These are phyloP conservation scores for Schizothorax lantsangensis DNA, from an alignment of 2,797 vertebrate species.

Conservation along the genomic window DNA sequence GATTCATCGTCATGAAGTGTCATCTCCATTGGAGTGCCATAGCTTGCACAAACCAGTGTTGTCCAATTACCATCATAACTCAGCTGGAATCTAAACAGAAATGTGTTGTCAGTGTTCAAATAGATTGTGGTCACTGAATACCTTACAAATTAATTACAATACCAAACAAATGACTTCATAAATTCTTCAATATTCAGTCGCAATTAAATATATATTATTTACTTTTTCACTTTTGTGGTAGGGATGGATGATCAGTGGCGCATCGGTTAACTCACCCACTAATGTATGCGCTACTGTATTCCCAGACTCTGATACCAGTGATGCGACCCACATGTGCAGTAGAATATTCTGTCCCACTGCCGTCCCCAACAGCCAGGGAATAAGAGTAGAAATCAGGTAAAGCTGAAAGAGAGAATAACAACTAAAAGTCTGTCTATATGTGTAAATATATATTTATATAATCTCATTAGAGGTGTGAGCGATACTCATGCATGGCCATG, in stretches of 20 bases:
- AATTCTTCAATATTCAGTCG: too few species aligned
- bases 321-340: not conserved
- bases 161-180: too few species aligned
- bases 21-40: too few species aligned
- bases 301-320: constrained; percentile 16
- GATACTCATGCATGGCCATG: constrained; percentile 14
- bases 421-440: not conserved
- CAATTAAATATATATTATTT: too few species aligned
- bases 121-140: too few species aligned
- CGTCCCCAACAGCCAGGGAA: not conserved
- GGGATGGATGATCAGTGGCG: not conserved
- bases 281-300: not conserved
- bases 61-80: constrained; percentile 15
- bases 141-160: too few species aligned
- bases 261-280: not conserved
- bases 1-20: too few species aligned
- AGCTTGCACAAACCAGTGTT: too few species aligned
- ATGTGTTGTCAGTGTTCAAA: not conserved
- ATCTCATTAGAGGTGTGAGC: too few species aligned
- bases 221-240: not conserved
- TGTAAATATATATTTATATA: too few species aligned
- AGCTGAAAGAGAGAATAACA: not conserved
- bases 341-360: not conserved
- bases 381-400: constrained; percentile 17
- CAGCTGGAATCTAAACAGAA: constrained; percentile 60